These are phyloP conservation scores for Scaptomyza graminum DNA, from an alignment of 1,140 invertebrate species.

Conservation along the genomic window DNA sequence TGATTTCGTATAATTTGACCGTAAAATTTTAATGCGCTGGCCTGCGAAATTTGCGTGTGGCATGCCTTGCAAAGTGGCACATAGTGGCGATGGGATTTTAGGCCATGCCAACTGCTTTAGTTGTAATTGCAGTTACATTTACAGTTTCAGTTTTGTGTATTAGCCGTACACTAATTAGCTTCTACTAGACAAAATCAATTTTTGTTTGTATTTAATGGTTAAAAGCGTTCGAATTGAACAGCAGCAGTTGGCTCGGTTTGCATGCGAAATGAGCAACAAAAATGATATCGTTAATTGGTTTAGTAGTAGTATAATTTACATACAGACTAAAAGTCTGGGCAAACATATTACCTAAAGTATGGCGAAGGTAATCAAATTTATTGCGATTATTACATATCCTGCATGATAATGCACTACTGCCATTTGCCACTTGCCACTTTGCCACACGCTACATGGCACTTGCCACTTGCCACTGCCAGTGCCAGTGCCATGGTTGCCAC, in stretches of 20 bases:
- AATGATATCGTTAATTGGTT: too few species aligned
- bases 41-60: neutral
- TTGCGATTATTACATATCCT: constrained; percentile 51
- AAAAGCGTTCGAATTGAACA: neutral
- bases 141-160: constrained; percentile 6
- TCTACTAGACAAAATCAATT: constrained; percentile 4
- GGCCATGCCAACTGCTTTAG: neutral
- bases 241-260: neutral
- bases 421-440: constrained; percentile 5
- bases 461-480: constrained; percentile 1
- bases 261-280: too few species aligned
- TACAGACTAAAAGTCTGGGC: too few species aligned
- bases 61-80: too few species aligned
- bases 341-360: constrained; percentile 23
- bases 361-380: constrained; percentile 56
- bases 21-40: constrained; percentile 45
- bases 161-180: constrained; percentile 38
- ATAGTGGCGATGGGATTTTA: neutral
- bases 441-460: neutral
- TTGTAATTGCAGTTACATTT: constrained; percentile 9
- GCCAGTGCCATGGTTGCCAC: neutral
- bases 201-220: constrained; percentile 1
- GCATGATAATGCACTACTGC: constrained; percentile 38
- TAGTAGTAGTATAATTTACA: too few species aligned
- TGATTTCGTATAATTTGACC: constrained; percentile 58